These are phyloP conservation scores for Acanthococcus lagerstroemiae DNA, from an alignment of 2,888 invertebrate species.

Conservation along the genomic window DNA sequence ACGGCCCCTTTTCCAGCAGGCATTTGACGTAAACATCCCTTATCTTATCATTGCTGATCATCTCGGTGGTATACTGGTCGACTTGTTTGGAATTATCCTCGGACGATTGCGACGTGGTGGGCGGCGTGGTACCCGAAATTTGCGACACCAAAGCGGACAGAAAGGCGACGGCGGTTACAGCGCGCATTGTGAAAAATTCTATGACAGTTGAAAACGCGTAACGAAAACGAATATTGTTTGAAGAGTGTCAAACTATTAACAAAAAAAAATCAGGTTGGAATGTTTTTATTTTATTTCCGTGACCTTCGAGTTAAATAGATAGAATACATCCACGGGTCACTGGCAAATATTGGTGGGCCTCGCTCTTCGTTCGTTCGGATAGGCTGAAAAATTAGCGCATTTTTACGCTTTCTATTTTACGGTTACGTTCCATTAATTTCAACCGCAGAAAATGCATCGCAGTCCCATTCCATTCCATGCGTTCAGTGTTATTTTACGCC, in stretches of 20 bases:
- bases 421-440: background rate
- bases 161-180: no score
- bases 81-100: constrained; percentile 30
- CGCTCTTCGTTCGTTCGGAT: no score
- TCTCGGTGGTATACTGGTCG: constrained; percentile 44
- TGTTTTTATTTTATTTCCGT: constrained; percentile 6
- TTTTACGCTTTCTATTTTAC: background rate
- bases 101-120: background rate
- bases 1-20: constrained; percentile 34
- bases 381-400: background rate
- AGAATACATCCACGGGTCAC: background rate
- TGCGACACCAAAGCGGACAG: no score
- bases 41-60: constrained; percentile 45
- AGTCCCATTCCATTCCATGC: no score
- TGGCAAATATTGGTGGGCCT: background rate
- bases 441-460: no score
- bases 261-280: background rate
- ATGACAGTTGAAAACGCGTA: no score
- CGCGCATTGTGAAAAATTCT: no score
- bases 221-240: no score
- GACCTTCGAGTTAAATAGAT: constrained; percentile 9
- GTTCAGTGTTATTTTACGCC: no score
- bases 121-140: background rate
- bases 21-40: constrained; percentile 41
- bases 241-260: background rate